Evolutionary conservation across 2,113 vertebrate genomes (phyloP).

Genomic region (Pampusana beccarii): DNA sequence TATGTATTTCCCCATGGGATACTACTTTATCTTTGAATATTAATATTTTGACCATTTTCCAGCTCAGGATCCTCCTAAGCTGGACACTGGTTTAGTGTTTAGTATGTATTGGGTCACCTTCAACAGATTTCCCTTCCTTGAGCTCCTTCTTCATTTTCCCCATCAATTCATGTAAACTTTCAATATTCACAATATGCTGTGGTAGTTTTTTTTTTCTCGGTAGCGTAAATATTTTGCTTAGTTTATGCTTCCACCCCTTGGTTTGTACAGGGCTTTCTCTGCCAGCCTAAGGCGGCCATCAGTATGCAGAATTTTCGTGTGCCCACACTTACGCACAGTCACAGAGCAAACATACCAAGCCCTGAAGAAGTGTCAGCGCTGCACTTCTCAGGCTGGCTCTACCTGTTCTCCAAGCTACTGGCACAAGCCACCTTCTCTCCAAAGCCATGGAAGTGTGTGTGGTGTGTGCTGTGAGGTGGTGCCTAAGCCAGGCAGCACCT

Average conservation of each 20-base stretch:
- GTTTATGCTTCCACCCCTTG: neutral
- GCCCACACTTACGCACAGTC: neutral
- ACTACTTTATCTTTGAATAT: neutral
- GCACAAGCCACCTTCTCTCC: neutral
- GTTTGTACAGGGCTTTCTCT: neutral
- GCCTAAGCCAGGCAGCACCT: neutral
- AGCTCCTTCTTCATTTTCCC: neutral
- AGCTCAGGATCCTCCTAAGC: neutral
- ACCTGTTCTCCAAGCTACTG: neutral
- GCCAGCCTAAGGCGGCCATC: neutral
- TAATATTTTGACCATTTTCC: neutral
- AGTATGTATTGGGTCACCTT: neutral
- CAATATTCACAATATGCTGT: neutral
- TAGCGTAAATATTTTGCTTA: neutral
- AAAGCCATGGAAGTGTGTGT: neutral
- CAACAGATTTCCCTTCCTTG: neutral
- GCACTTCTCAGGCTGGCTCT: neutral
- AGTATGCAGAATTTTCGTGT: neutral
- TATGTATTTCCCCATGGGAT: neutral
- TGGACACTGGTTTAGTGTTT: neutral
- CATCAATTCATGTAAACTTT: neutral
- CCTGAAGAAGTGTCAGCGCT: neutral
- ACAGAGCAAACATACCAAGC: conserved; percentile 9
- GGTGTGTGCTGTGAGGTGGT: neutral
- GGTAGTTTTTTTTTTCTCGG: neutral